phyloP scores from a whole-genome alignment of 2,888 invertebrate genomes.

The Erebia aethiops region DNA sequence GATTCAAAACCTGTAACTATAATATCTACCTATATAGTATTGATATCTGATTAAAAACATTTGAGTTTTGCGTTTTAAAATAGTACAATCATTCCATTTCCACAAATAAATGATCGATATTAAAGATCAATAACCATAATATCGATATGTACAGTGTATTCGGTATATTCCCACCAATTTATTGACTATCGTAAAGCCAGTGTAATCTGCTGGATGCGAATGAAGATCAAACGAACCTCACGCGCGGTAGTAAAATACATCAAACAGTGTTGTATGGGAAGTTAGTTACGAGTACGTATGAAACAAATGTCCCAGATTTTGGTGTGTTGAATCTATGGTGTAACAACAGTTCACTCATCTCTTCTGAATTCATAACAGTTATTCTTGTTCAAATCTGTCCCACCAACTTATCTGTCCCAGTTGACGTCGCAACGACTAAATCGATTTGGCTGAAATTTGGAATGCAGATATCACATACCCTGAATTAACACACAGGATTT shows the following conservation, averaged over 20 bases:
- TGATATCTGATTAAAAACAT: too few species aligned
- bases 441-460: too few species aligned
- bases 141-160: background rate
- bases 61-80: background rate
- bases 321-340: background rate
- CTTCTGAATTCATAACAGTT: too few species aligned
- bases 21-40: too few species aligned
- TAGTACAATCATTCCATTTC: too few species aligned
- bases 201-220: background rate
- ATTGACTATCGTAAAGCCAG: slow-evolving; percentile 9
- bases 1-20: too few species aligned
- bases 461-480: too few species aligned
- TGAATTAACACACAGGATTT: too few species aligned
- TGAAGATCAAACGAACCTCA: slow-evolving; percentile 2
- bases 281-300: background rate
- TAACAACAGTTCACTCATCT: background rate
- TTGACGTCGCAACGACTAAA: too few species aligned
- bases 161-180: background rate
- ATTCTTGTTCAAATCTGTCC: too few species aligned
- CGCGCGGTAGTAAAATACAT: slow-evolving; percentile 11
- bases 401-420: too few species aligned
- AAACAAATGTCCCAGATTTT: slow-evolving; percentile 4
- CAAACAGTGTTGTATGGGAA: slow-evolving; percentile 8
- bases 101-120: slow-evolving; percentile 12
- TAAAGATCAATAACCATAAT: slow-evolving; percentile 2